Base-by-base conservation (phyloP, 2,888 invertebrate species). In the Zonitis immaculata region DNA sequence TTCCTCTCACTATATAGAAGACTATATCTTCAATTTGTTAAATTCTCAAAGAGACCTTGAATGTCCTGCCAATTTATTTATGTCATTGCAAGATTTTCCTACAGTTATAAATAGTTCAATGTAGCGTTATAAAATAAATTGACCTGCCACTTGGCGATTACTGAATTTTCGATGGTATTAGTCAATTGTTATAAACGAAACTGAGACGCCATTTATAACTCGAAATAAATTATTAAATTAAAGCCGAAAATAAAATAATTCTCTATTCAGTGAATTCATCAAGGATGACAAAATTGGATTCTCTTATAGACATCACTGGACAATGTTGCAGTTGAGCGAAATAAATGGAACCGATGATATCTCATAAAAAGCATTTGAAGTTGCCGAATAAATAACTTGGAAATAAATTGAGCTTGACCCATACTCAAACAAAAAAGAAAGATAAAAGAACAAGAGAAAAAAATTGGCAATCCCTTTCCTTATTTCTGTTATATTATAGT, bases 31-130 rank as follows among this genome's bases (percentile, higher is more conserved):
- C 9, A 6, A 44, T 26, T 30, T 25, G 26, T 14, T 11, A n/a
- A 39, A 39, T 18, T 18, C 11, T 39, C 6, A 16, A 2, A 18
- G 18, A 22, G 28, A 42, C 49, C 49, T 57, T 54, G 56, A 47
- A 46, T 48, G 48, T 48, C 53, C 46, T 57, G 51, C 57, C 57
- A 54, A 54, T 49, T 51, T 57, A 54, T 57, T 57, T 54, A 44
- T 54, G 54, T 57, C 54, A 51, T 18, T 12, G 27, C 42, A 43
- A 50, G 54, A 46, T 54, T 54, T 54, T 52, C 30, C 44, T 47
- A 18, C 51, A 39, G 51, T 45, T 56, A 56, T 49, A 52, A 56
- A 56, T 56, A 56, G 44, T 44, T 27, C 39, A 42, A 55, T 51
- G 54, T 35, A 42, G 51, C 45, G 54, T 51, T 54, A 54, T 51